Conservation (phyloP, 2,888 invertebrate genomes). For the Clistopyga incitator region DNA sequence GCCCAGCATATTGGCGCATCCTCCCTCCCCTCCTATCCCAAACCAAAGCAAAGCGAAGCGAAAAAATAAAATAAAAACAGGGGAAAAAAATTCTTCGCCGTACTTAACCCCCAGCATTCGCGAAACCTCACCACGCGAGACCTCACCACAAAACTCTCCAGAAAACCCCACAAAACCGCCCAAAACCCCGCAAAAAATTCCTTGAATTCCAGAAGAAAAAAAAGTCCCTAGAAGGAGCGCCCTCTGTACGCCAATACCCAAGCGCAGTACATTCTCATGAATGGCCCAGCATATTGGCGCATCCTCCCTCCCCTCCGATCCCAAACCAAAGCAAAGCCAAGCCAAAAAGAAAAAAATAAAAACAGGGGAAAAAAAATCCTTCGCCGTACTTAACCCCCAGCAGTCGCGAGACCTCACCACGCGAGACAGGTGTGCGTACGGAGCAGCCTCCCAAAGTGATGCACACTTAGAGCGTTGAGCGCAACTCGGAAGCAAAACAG, state of each 20-base stretch:
- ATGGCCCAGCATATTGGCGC: conserved; percentile 32
- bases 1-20: conserved; percentile 28
- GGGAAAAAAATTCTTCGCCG: conserved; percentile 30
- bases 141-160: no score
- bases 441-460: not conserved
- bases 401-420: conserved; percentile 47
- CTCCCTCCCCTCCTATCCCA: not conserved
- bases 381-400: conserved; percentile 52
- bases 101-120: conserved; percentile 33
- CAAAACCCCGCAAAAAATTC: no score
- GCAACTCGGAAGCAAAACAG: conserved; percentile 43
- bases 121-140: no score
- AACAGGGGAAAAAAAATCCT: conserved; percentile 29
- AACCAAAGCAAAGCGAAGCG: conserved; percentile 12
- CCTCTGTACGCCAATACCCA: no score
- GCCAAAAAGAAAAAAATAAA: conserved; percentile 20
- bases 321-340: conserved; percentile 15
- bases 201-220: no score
- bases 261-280: not conserved
- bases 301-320: not conserved
- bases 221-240: no score
- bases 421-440: conserved; percentile 57
- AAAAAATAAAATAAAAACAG: no score
- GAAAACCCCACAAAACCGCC: no score
- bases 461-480: not conserved